Percentiles rank a stretch among this genome's conserved stretches.
Conservation (phyloP, 2,113 vertebrate species). For the Nycticorax nycticorax region DNA sequence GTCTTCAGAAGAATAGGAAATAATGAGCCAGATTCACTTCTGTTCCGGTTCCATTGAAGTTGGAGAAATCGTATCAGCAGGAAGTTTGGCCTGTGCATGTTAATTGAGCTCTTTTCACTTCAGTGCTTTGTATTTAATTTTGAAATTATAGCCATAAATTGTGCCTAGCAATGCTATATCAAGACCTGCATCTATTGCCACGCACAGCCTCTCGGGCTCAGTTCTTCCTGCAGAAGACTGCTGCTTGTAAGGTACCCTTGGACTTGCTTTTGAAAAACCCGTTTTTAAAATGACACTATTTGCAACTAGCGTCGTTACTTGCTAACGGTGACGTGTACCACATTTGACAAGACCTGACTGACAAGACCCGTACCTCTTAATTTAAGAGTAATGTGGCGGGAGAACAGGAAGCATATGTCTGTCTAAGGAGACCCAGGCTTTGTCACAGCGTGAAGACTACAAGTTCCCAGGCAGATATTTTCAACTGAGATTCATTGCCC, state of each 20-base stretch:
- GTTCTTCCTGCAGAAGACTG: background rate
- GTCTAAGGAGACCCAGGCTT: background rate
- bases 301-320: background rate
- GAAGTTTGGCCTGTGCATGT: slow-evolving; percentile 36
- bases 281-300: background rate
- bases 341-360: background rate
- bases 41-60: background rate
- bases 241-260: background rate
- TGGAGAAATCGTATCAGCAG: slow-evolving; percentile 39
- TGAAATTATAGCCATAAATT: slow-evolving; percentile 29
- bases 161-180: background rate
- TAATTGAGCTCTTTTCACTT: slow-evolving; percentile 45
- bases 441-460: background rate
- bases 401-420: background rate
- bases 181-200: background rate
- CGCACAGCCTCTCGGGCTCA: background rate
- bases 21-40: slow-evolving; percentile 33
- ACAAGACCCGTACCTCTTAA: background rate
- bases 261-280: background rate
- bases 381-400: slow-evolving; percentile 3
- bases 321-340: background rate
- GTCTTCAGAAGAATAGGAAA: slow-evolving; percentile 42
- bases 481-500: slow-evolving; percentile 1
- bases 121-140: slow-evolving; percentile 50
- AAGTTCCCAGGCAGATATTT: background rate